Evolutionary conservation across 2,797 vertebrate genomes (phyloP).

Genomic region (Sebastes trivittatus): DNA sequence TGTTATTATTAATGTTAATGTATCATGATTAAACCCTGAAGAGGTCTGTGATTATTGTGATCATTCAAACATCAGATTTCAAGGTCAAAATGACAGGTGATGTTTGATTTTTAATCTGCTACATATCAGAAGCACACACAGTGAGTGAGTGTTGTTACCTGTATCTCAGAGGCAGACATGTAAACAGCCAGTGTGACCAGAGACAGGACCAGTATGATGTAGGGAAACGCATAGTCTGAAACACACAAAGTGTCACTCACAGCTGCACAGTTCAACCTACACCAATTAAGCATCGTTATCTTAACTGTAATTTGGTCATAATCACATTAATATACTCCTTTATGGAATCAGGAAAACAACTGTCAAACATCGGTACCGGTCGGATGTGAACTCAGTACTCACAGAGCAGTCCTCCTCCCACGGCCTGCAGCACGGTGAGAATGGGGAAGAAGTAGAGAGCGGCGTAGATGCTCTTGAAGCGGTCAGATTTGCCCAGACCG

Average conservation of each 20-base stretch:
- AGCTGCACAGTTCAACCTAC: neutral
- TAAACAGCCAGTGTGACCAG: conserved; percentile 96
- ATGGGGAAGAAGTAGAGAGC: conserved; percentile 98
- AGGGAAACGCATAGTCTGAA: conserved; percentile 97
- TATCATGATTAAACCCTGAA: neutral
- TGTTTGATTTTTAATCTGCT: neutral
- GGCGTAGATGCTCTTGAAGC: conserved; percentile 97
- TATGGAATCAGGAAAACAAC: neutral
- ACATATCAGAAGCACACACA: neutral
- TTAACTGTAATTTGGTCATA: neutral
- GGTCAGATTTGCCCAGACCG: conserved; percentile 93
- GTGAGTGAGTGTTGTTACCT: conserved; percentile 79
- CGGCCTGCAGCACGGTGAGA: conserved; percentile 94
- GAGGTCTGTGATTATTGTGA: neutral
- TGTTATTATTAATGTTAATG: neutral
- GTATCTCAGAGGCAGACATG: conserved; percentile 97
- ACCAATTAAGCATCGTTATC: neutral
- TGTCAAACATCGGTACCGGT: neutral
- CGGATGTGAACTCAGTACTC: conserved; percentile 75
- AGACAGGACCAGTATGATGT: conserved; percentile 95
- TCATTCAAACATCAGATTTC: neutral
- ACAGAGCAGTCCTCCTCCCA: conserved; percentile 97
- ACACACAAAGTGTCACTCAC: conserved; percentile 29
- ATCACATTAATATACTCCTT: neutral
- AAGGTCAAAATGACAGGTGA: neutral